phyloP scores from a whole-genome alignment of 2,797 vertebrate species.

The Pseudocheirus occidentalis region DNA sequence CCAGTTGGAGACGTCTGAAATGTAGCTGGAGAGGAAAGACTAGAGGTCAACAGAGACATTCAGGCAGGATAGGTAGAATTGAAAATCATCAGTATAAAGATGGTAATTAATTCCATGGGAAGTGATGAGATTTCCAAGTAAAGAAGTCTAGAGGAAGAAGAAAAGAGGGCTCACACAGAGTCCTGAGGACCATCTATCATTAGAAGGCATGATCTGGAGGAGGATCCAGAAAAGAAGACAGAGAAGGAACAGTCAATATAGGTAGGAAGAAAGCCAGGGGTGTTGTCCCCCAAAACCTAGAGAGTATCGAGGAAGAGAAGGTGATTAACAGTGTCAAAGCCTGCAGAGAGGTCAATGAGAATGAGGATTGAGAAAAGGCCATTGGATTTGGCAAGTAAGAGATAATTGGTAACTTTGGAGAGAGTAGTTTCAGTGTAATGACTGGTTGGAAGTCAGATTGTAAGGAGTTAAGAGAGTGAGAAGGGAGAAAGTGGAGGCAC shows the following conservation, averaged over 20 bases:
- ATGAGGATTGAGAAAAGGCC: neutral
- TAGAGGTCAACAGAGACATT: neutral
- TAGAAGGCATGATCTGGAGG: neutral
- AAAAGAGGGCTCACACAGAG: neutral
- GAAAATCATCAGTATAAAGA: neutral
- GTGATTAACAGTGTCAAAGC: neutral
- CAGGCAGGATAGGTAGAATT: neutral
- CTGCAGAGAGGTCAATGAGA: neutral
- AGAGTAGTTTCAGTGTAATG: neutral
- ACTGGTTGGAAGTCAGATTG: neutral
- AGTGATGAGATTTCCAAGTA: neutral
- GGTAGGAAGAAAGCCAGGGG: neutral
- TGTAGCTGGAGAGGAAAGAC: neutral
- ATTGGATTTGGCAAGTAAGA: neutral
- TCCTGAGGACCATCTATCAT: neutral
- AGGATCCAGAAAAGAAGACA: neutral
- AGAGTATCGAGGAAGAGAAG: neutral
- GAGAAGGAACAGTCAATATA: neutral
- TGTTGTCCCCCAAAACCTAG: neutral
- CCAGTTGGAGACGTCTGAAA: neutral
- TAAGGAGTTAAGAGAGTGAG: neutral
- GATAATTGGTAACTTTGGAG: neutral
- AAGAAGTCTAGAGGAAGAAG: neutral
- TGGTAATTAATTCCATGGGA: neutral
- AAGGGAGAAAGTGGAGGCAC: neutral